Evolutionary conservation across 2,797 vertebrate genomes (phyloP).

Genomic region (Gymnopithys bicolor): DNA sequence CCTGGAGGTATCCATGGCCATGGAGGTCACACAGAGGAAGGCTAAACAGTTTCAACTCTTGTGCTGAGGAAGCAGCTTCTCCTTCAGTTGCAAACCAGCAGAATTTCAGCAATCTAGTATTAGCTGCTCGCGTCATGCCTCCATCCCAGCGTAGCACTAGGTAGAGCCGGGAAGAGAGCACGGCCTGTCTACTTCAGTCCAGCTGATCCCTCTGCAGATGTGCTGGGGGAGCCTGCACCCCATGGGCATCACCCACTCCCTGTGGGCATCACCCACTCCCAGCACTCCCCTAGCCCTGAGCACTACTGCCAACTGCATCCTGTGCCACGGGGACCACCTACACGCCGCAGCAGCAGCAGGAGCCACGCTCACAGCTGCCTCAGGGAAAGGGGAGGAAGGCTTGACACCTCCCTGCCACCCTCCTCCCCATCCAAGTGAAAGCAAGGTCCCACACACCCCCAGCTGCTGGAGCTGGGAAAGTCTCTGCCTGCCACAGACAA

Average conservation of each 20-base stretch:
- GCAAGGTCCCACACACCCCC: background rate
- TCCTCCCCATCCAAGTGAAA: background rate
- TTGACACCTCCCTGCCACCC: slow-evolving; percentile 14
- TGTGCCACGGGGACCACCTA: background rate
- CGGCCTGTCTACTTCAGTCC: background rate
- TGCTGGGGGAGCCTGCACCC: background rate
- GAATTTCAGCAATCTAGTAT: background rate
- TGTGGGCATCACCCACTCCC: background rate
- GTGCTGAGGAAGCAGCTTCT: background rate
- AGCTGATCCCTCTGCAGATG: background rate
- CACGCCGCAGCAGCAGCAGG: background rate
- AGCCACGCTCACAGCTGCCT: background rate
- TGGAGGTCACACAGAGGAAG: slow-evolving; percentile 41
- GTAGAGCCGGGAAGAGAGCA: background rate
- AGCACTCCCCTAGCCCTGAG: background rate
- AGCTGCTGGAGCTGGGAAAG: background rate
- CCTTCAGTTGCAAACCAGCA: slow-evolving; percentile 9
- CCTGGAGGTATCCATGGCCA: background rate
- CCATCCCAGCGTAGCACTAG: background rate
- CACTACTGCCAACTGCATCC: background rate
- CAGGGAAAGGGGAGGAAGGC: slow-evolving; percentile 8
- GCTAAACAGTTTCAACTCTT: slow-evolving; percentile 32
- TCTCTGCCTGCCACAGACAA: slow-evolving; percentile 29
- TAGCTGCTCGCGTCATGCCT: background rate
- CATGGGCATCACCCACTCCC: background rate